phyloP scores from a whole-genome alignment of 2,797 vertebrate species.

The Anas flavirostris region DNA sequence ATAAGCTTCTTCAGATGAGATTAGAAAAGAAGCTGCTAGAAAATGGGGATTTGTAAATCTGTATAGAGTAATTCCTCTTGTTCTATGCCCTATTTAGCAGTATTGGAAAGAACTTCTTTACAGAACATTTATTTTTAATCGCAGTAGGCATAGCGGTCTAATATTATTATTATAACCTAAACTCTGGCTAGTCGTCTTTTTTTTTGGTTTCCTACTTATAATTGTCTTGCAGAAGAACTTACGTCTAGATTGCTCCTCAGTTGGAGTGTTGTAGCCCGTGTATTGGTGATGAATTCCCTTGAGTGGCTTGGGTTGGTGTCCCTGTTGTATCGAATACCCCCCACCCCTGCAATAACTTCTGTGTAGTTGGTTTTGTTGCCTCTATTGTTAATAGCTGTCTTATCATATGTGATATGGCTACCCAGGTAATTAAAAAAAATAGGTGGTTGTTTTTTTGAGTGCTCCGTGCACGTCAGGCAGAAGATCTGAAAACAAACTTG shows the following conservation, averaged over 20 bases:
- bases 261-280: accelerated
- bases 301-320: not conserved
- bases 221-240: not conserved
- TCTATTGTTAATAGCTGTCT: not conserved
- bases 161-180: not conserved
- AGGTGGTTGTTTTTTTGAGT: not conserved
- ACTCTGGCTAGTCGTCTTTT: not conserved
- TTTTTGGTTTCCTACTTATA: not conserved
- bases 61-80: not conserved
- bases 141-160: not conserved
- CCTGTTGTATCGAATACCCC: not conserved
- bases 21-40: not conserved
- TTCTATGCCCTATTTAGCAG: not conserved
- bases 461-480: not conserved
- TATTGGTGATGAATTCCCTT: not conserved
- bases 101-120: not conserved
- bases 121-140: not conserved
- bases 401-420: not conserved
- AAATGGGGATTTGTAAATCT: not conserved
- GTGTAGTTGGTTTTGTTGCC: not conserved
- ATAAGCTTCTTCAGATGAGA: not conserved
- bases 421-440: not conserved
- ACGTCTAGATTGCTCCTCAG: not conserved
- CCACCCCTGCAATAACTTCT: not conserved
- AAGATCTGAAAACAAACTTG: not conserved